A percentile compares a stretch with the other conserved stretches of the same genome.
Evolutionary conservation across 1,140 invertebrate genomes (phyloP).

Genomic region (Ooceraea biroi): DNA sequence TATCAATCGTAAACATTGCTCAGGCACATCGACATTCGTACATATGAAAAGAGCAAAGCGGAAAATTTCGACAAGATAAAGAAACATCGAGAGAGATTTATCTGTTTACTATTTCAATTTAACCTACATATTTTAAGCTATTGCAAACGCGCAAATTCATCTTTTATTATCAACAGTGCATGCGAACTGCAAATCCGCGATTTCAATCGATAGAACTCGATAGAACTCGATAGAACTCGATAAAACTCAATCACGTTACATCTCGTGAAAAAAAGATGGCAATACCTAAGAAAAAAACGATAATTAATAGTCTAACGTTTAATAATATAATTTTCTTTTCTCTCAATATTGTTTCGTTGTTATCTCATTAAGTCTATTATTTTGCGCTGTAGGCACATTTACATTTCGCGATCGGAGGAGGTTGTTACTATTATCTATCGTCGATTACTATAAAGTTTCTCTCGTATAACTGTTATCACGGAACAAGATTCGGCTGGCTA

Average conservation of each 20-base stretch:
- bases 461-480: neutral
- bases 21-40: neutral
- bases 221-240: neutral
- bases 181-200: too few relatives aligned
- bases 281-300: too few relatives aligned
- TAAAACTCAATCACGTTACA: neutral
- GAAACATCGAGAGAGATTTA: conserved; percentile 26
- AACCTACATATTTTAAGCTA: neutral
- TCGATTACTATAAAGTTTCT: conserved; percentile 1
- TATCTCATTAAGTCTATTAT: too few relatives aligned
- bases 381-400: neutral
- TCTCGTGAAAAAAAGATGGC: neutral
- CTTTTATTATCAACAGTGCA: neutral
- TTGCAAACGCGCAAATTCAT: neutral
- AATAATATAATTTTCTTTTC: too few relatives aligned
- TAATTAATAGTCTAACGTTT: too few relatives aligned
- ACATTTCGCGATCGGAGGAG: conserved; percentile 8
- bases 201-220: neutral
- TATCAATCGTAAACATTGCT: too few relatives aligned
- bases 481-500: conserved; percentile 18
- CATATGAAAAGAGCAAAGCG: neutral
- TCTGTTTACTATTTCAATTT: neutral
- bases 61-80: conserved; percentile 19
- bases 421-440: neutral
- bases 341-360: too few relatives aligned